Percentiles rank a stretch among this genome's conserved stretches.
These are phyloP conservation scores for Stichopus horrens DNA, from an alignment of 53 echinoderm and acorn worm species.

Conservation along the genomic window DNA sequence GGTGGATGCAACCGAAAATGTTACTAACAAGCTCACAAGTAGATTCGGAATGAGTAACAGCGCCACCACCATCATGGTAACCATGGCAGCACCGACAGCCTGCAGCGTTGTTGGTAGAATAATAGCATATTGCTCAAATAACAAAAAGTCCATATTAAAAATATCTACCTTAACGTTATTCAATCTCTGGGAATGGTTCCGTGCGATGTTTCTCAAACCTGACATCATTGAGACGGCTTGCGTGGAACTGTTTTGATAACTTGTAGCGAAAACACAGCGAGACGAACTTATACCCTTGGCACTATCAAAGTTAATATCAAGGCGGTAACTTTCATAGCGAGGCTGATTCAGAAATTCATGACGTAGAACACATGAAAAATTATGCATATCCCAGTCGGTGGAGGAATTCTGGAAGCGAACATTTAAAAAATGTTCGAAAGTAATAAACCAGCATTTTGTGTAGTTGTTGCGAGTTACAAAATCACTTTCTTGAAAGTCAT, in stretches of 20 bases:
- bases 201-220: constrained; percentile 43
- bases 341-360: constrained; percentile 50
- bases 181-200: constrained; percentile 19
- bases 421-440: constrained; percentile 49
- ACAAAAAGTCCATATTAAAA: constrained; percentile 49
- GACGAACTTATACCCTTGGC: constrained; percentile 49
- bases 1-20: constrained; percentile 64
- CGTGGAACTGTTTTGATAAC: constrained; percentile 41
- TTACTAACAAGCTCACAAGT: constrained; percentile 70
- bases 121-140: constrained; percentile 65
- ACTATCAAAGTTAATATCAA: constrained; percentile 66
- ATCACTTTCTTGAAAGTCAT: constrained; percentile 53
- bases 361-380: constrained; percentile 33
- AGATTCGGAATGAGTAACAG: constrained; percentile 84
- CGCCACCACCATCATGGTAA: constrained; percentile 77
- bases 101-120: constrained; percentile 74
- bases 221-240: constrained; percentile 58
- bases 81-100: constrained; percentile 64
- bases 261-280: constrained; percentile 54
- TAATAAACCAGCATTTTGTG: constrained; percentile 61
- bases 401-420: not conserved
- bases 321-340: constrained; percentile 34
- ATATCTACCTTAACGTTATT: constrained; percentile 15
- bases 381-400: not conserved
- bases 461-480: constrained; percentile 29